Evolutionary conservation across 2,113 vertebrate genomes (phyloP), one percentile per base, ranked within the genome.

Genomic region (Seriola dumerili): DNA sequence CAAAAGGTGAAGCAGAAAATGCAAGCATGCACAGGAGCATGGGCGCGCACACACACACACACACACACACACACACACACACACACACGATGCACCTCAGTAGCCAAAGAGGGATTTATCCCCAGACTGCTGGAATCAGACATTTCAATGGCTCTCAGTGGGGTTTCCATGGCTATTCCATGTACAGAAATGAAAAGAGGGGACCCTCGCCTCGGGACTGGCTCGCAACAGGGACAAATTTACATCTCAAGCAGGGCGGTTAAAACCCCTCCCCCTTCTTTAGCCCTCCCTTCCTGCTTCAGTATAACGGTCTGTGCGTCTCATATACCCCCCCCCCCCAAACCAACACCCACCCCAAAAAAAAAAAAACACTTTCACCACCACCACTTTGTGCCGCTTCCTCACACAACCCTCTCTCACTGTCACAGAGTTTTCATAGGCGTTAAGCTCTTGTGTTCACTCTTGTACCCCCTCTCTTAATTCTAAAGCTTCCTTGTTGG

Each of bases 231-330:
- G 85, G 69, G 82, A 94, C 94, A 94, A 89, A 96, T 96, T 96
- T 95, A 94, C 95, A 96, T 96, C 95, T 96, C 91, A 94, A 96
- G 94, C 87, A 94, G 91, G 86, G 91, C 86, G 88, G 76, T 91
- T 86, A 87, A 90, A 89, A 88, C 88, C 88, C 86, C 88, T 67
- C 82, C 85, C 78, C 74, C 74, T n/a, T 64, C 32, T 67, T 66
- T 59, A 70, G 75, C 76, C 80, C 85, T 83, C 77, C 73, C 66
- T 89, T 88, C 80, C 86, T 86, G 81, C 67, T 89, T 68, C 70
- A 87, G 89, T 86, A 88, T 94, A 95, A 93, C 94, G 81, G 92
- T 92, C 86, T 87, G 84, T 88, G 85, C 58, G 13, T 74, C 89
- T 85, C 83, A 80, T 23, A 46, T 21, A 40, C 42, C 14, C 38